These are phyloP conservation scores for Penaeus japonicus DNA, from an alignment of 1,140 invertebrate species.

Conservation along the genomic window DNA sequence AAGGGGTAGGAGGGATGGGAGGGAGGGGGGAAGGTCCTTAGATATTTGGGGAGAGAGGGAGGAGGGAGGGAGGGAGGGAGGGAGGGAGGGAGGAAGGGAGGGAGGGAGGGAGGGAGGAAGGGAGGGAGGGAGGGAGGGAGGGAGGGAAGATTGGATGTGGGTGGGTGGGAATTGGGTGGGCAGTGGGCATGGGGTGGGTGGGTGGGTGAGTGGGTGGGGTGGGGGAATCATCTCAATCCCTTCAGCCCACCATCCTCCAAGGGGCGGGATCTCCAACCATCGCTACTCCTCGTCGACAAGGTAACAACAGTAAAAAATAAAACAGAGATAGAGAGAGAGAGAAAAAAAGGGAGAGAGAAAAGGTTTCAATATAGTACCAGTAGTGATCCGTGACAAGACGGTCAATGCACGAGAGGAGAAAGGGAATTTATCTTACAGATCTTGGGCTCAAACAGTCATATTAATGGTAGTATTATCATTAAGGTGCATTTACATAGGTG, in stretches of 20 bases:
- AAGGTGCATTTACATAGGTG: conserved; percentile 57
- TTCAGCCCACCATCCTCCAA: neutral
- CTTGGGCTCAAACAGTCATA: conserved; percentile 45
- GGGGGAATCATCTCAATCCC: neutral
- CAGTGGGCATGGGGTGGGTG: neutral
- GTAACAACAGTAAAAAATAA: conserved; percentile 53
- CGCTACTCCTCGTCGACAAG: conserved; percentile 3
- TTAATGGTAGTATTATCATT: conserved; percentile 53
- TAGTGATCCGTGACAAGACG: conserved; percentile 12
- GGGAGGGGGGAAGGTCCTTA: neutral
- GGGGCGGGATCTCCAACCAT: too few relatives aligned
- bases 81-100: neutral
- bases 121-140: neutral
- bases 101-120: neutral
- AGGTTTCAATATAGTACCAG: conserved; percentile 7
- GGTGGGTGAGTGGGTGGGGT: too few relatives aligned
- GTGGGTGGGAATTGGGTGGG: too few relatives aligned
- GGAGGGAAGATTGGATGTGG: neutral
- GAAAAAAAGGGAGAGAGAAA: too few relatives aligned
- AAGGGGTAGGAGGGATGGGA: neutral
- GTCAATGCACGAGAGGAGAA: conserved; percentile 19
- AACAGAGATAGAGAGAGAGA: conserved; percentile 36
- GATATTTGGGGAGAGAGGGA: neutral
- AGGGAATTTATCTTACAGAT: conserved; percentile 33
- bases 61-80: neutral